Evolutionary conservation across 2,113 vertebrate species (phyloP), one percentile per base, ranked within the genome.

Genomic region (Catharus bicknelli): DNA sequence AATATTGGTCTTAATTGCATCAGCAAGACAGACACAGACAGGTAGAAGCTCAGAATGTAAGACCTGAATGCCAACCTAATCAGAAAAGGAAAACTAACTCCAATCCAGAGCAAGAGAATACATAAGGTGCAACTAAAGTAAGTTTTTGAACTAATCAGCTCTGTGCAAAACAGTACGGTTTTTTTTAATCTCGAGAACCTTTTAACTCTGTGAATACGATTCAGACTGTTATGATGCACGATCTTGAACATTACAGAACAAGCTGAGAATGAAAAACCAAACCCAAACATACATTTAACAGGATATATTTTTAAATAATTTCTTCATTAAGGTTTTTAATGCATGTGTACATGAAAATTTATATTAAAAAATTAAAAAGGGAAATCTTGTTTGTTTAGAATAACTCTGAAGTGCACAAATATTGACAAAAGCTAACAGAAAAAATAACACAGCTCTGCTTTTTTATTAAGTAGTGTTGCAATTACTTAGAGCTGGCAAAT

Each of bases 351-450:
- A 97, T 97, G 94, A 98, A 97, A 97, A 96, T 97, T 96, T 94
- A 93, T 97, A 97, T 97, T 97, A 96, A 97, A 98, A 98, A 98
- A 97, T 97, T 97, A 97, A 97, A 97, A 97, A 97, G 96, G 95
- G 96, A 97, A 97, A 75, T 94, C 84, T 97, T 84, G 77, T 94
- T 97, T 96, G 88, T 97, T 97, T 96, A 97, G 97, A 97, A 78
- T 97, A 98, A 97, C 96, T 96, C 95, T 97, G 97, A 97, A 97
- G 96, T 97, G 96, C 97, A 97, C 96, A 97, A 96, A 96, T 97
- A 96, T 96, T 97, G 96, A 96, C 96, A 96, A 96, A 97, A 97
- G 96, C 96, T 89, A 97, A 97, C 95, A 97, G 90, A 97, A 98
- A 97, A 97, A 98, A 97, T 55, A 97, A 97, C 93, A 96, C 92